A percentile compares a stretch with the other conserved stretches of the same genome.
Evolutionary conservation across 2,888 invertebrate genomes (phyloP).

Genomic region (Epirrhoe alternata): DNA sequence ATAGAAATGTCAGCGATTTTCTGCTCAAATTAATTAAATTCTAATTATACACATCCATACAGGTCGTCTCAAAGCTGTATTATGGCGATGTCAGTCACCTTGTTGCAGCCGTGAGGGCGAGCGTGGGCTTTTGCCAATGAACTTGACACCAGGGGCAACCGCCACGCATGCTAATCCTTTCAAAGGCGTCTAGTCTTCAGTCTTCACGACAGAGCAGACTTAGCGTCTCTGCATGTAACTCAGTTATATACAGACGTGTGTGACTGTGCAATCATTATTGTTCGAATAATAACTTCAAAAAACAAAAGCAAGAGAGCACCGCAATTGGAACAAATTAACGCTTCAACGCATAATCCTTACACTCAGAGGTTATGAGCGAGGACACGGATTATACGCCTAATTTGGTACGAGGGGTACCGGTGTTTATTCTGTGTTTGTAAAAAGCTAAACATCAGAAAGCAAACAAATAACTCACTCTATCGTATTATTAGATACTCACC

Average conservation of each 20-base stretch:
- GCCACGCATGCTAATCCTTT: constrained; percentile 68
- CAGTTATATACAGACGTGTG: not conserved
- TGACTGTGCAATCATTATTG: not conserved
- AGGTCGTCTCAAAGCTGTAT: constrained; percentile 58
- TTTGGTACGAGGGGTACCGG: constrained; percentile 34
- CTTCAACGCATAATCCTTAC: constrained; percentile 41
- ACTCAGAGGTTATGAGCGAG: constrained; percentile 39
- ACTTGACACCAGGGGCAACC: constrained; percentile 66
- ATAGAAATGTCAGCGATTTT: constrained; percentile 46
- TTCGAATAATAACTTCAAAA: constrained; percentile 11
- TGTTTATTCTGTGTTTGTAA: constrained; percentile 39
- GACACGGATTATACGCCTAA: constrained; percentile 44
- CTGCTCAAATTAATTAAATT: constrained; percentile 45
- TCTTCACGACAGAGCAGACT: constrained; percentile 21
- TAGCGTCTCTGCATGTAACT: not conserved
- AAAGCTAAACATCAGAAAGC: constrained; percentile 26
- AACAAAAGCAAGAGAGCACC: constrained; percentile 20
- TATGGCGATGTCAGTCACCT: constrained; percentile 75
- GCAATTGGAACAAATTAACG: constrained; percentile 38
- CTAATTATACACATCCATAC: constrained; percentile 67
- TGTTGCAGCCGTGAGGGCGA: constrained; percentile 64
- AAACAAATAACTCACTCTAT: constrained; percentile 29
- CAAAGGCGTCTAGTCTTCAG: constrained; percentile 42
- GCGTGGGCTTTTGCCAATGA: constrained; percentile 80
- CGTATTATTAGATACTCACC: constrained; percentile 31